phyloP scores from a whole-genome alignment of 1,140 invertebrate genomes.

The Temnothorax curvispinosus region DNA sequence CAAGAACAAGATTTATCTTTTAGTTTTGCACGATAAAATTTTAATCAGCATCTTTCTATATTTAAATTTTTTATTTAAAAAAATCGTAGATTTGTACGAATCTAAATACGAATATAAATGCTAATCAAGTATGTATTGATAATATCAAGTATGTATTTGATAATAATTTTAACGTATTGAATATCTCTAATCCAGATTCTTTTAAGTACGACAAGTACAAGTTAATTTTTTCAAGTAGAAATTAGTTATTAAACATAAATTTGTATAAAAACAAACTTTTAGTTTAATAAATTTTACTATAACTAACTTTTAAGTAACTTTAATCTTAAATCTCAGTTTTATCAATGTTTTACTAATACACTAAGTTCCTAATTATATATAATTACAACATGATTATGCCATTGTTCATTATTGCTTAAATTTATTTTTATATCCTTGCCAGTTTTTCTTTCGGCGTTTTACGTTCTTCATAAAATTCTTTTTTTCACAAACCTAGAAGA shows the following conservation, averaged over 20 bases:
- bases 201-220: background rate
- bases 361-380: background rate
- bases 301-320: background rate
- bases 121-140: conserved; percentile 23
- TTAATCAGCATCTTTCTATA: background rate
- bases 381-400: background rate
- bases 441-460: background rate
- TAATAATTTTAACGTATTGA: conserved; percentile 15
- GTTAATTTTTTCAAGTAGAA: background rate
- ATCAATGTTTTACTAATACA: background rate
- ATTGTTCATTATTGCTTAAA: background rate
- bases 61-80: background rate
- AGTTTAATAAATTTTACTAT: background rate
- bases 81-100: background rate
- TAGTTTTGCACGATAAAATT: background rate
- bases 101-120: background rate
- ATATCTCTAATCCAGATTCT: background rate
- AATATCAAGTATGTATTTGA: conserved; percentile 26
- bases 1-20: background rate
- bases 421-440: background rate
- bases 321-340: background rate
- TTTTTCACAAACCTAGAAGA: background rate
- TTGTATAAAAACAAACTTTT: background rate
- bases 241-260: background rate
- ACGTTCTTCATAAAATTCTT: background rate